Evolutionary conservation across 2,797 vertebrate species (phyloP).

Genomic region (Phoebastria nigripes): DNA sequence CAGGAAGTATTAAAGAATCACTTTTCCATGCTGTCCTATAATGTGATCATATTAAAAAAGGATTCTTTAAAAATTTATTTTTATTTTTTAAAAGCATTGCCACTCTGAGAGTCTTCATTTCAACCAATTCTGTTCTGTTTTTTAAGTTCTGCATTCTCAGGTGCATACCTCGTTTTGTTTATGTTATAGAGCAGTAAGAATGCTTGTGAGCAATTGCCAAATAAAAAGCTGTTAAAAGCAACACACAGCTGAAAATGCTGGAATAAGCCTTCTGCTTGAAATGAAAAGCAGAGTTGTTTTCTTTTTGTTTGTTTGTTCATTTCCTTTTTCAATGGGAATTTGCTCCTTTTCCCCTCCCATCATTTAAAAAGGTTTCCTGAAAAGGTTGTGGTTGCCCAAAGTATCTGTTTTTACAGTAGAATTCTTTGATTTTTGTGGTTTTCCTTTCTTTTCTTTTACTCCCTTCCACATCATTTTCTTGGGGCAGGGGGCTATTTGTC

Average conservation of each 20-base stretch:
- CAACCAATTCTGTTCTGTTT: neutral
- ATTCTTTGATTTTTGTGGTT: neutral
- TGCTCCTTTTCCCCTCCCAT: neutral
- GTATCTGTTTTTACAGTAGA: neutral
- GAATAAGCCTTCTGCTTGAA: neutral
- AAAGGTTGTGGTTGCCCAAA: neutral
- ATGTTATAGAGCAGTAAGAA: neutral
- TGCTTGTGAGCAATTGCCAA: neutral
- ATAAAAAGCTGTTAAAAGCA: neutral
- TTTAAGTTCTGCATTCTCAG: neutral
- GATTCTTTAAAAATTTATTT: neutral
- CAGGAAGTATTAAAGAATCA: fast-evolving
- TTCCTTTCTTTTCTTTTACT: neutral
- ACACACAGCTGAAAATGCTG: neutral
- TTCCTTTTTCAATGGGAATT: neutral
- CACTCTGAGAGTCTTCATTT: neutral
- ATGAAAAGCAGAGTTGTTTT: neutral
- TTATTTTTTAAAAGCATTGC: neutral
- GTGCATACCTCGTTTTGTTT: neutral
- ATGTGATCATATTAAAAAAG: neutral
- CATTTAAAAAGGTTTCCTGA: neutral
- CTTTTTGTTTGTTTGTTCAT: neutral
- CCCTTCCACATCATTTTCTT: neutral
- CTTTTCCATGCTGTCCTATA: neutral
- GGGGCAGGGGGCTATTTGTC: fast-evolving